These are phyloP conservation scores for Cyprinodon brontotheroides DNA, from an alignment of 2,113 vertebrate species.

Conservation along the genomic window DNA sequence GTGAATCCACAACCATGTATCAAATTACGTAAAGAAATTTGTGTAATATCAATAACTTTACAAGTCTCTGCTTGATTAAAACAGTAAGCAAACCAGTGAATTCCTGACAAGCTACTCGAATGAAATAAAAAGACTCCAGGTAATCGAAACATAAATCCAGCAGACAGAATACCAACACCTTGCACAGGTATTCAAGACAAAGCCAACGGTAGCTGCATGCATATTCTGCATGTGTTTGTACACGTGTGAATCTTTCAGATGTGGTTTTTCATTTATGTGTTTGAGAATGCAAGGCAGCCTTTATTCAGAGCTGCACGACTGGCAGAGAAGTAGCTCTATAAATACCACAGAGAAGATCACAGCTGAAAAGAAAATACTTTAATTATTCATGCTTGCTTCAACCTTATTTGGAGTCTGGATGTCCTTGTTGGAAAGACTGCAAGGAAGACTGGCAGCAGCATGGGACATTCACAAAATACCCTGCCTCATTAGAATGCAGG, in stretches of 20 bases:
- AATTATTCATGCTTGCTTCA: slow-evolving; percentile 77
- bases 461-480: slow-evolving; percentile 21
- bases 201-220: neutral
- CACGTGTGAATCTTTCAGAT: slow-evolving; percentile 1
- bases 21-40: no score
- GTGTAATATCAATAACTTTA: no score
- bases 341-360: slow-evolving; percentile 70
- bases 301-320: slow-evolving; percentile 38
- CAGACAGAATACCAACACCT: neutral
- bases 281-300: slow-evolving; percentile 33
- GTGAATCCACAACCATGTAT: no score
- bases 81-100: no score
- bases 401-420: slow-evolving; percentile 65
- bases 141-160: neutral
- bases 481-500: slow-evolving; percentile 21
- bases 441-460: slow-evolving; percentile 45
- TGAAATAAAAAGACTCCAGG: neutral
- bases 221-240: neutral
- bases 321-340: slow-evolving; percentile 67
- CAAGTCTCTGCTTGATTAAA: neutral
- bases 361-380: slow-evolving; percentile 69
- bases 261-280: slow-evolving; percentile 25
- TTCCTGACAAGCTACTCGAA: neutral
- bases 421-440: slow-evolving; percentile 51
- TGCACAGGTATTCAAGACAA: neutral